phyloP scores from a whole-genome alignment of 2,113 vertebrate genomes.

The Lates calcarifer region DNA sequence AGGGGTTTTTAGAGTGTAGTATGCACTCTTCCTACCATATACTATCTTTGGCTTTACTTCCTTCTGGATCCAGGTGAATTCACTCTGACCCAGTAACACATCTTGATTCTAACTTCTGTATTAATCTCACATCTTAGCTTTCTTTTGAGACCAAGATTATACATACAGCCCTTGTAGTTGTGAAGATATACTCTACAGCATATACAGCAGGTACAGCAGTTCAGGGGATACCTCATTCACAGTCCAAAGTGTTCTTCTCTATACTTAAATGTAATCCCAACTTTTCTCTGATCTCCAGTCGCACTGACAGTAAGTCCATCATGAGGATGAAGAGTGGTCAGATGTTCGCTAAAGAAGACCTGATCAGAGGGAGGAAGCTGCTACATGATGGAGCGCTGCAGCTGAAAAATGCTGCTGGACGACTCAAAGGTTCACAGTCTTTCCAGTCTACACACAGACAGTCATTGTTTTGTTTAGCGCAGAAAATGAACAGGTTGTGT shows the following conservation, averaged over 20 bases:
- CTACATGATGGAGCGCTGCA: conserved; percentile 90
- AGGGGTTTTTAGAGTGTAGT: too few relatives aligned
- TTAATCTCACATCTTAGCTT: too few relatives aligned
- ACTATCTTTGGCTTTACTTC: too few relatives aligned
- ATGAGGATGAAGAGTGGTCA: conserved; percentile 96
- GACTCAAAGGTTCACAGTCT: conserved; percentile 87
- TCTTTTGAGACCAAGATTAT: too few relatives aligned
- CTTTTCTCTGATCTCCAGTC: conserved; percentile 47
- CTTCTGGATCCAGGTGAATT: too few relatives aligned
- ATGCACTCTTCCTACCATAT: too few relatives aligned
- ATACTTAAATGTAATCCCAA: background rate
- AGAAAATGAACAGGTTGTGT: background rate
- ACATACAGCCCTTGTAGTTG: too few relatives aligned
- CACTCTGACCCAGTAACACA: too few relatives aligned
- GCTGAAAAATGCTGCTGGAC: conserved; percentile 86
- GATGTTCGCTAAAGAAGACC: conserved; percentile 95
- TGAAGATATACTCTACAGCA: too few relatives aligned
- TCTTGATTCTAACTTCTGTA: too few relatives aligned
- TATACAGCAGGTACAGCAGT: background rate
- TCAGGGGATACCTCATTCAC: background rate
- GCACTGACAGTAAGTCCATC: conserved; percentile 94
- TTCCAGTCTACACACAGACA: background rate
- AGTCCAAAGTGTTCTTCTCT: background rate
- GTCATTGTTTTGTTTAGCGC: too few relatives aligned
- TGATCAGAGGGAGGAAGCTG: conserved; percentile 88